A percentile compares a stretch with the other conserved stretches of the same genome.
These are phyloP conservation scores for Numenius arquata DNA, from an alignment of 2,113 vertebrate genomes.

Conservation along the genomic window DNA sequence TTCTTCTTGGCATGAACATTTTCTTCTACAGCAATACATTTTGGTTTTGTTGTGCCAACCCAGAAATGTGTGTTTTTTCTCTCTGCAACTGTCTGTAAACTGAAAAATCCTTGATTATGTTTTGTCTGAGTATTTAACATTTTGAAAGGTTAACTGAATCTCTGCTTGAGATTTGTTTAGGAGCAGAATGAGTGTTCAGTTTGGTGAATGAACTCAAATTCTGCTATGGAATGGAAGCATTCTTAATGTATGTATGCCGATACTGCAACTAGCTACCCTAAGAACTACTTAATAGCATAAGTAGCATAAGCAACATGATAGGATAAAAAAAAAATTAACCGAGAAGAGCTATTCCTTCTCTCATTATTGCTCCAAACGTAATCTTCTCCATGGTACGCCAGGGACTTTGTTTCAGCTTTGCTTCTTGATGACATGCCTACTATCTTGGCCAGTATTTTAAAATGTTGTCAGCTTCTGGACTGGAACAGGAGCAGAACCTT, in stretches of 20 bases:
- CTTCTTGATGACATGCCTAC: not conserved
- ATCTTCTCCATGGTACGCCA: not conserved
- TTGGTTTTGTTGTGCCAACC: conserved; percentile 14
- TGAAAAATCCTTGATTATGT: not conserved
- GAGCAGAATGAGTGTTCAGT: not conserved
- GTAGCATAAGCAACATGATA: not conserved
- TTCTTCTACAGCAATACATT: not conserved
- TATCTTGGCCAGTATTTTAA: not conserved
- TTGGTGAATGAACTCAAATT: not conserved
- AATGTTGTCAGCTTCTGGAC: not conserved
- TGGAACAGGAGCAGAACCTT: not conserved
- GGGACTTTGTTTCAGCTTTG: not conserved
- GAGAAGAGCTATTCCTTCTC: not conserved
- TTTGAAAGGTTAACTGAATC: not conserved
- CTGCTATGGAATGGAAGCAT: not conserved
- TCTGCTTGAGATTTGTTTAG: not conserved
- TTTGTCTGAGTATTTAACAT: not conserved
- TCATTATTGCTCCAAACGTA: not conserved
- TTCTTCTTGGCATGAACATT: not conserved
- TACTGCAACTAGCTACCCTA: not conserved
- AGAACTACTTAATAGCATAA: not conserved
- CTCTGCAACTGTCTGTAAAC: not conserved
- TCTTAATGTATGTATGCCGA: not conserved
- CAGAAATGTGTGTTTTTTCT: not conserved
- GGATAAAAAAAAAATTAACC: not conserved